Evolutionary conservation across 2,888 invertebrate species (phyloP).

Genomic region (Ormyrus nitidulus): DNA sequence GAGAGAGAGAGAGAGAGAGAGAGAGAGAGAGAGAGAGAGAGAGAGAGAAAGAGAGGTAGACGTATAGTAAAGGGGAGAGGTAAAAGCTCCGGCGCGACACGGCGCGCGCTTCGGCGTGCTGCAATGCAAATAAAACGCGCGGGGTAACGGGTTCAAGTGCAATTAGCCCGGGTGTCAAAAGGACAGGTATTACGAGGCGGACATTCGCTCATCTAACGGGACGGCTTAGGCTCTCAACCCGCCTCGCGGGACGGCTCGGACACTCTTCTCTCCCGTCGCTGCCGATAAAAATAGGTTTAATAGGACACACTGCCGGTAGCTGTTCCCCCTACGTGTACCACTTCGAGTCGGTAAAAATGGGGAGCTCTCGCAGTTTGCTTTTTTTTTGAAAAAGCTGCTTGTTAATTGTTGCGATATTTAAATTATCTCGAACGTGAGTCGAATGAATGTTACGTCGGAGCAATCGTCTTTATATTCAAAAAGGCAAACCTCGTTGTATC

Average conservation of each 20-base stretch:
- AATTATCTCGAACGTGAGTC: too few species aligned
- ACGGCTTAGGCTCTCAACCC: background rate
- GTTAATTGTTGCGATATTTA: too few species aligned
- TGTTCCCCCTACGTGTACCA: background rate
- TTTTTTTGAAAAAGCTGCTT: too few species aligned
- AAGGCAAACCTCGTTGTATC: too few species aligned
- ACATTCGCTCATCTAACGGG: slow-evolving; percentile 55
- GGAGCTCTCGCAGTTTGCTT: too few species aligned
- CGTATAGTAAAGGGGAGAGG: background rate
- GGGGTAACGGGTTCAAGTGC: slow-evolving; percentile 54
- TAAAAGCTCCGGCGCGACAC: slow-evolving; percentile 3
- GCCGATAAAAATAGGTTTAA: slow-evolving; percentile 53
- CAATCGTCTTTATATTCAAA: too few species aligned
- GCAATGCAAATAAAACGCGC: slow-evolving; percentile 56
- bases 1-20: slow-evolving; percentile 14
- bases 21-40: slow-evolving; percentile 7
- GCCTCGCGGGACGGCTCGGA: background rate
- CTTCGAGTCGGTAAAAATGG: too few species aligned
- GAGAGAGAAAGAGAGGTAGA: slow-evolving; percentile 4
- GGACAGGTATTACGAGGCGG: slow-evolving; percentile 53
- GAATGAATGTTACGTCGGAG: too few species aligned
- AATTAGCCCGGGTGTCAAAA: slow-evolving; percentile 60
- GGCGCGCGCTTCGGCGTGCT: slow-evolving; percentile 13
- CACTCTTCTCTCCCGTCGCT: background rate
- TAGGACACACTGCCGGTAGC: slow-evolving; percentile 16